Percentiles rank a stretch among this genome's conserved stretches.
phyloP scores from a whole-genome alignment of 2,113 vertebrate species.

The Salvelinus sp. region DNA sequence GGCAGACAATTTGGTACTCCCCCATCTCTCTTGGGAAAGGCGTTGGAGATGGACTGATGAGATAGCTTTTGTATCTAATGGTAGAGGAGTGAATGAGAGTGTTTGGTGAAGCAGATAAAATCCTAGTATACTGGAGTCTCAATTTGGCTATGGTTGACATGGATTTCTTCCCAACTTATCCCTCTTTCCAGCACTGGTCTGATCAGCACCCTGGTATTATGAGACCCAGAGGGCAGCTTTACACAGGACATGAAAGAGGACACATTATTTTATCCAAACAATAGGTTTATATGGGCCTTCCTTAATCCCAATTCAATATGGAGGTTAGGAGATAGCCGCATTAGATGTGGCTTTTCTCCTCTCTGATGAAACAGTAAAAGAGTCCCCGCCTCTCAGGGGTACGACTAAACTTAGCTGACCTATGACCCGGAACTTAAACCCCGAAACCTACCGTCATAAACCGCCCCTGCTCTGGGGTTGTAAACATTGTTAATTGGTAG shows the following conservation, averaged over 20 bases:
- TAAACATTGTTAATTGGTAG: constrained; percentile 30
- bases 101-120: no score
- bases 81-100: no score
- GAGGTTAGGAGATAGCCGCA: constrained; percentile 11
- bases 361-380: constrained; percentile 37
- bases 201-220: constrained; percentile 35
- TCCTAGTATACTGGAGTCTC: no score
- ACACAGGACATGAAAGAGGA: constrained; percentile 45
- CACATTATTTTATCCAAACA: constrained; percentile 49
- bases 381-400: constrained; percentile 40
- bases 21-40: no score
- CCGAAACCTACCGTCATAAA: constrained; percentile 10
- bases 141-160: no score
- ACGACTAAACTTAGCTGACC: constrained; percentile 46
- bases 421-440: constrained; percentile 30
- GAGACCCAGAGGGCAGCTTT: constrained; percentile 32
- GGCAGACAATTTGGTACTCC: no score
- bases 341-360: constrained; percentile 22
- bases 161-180: neutral
- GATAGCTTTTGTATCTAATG: no score
- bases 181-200: constrained; percentile 17
- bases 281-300: constrained; percentile 18
- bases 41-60: no score
- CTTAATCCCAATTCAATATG: constrained; percentile 48
- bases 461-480: constrained; percentile 6